These are phyloP conservation scores for Lates calcarifer DNA, from an alignment of 2,113 vertebrate genomes.

Conservation along the genomic window DNA sequence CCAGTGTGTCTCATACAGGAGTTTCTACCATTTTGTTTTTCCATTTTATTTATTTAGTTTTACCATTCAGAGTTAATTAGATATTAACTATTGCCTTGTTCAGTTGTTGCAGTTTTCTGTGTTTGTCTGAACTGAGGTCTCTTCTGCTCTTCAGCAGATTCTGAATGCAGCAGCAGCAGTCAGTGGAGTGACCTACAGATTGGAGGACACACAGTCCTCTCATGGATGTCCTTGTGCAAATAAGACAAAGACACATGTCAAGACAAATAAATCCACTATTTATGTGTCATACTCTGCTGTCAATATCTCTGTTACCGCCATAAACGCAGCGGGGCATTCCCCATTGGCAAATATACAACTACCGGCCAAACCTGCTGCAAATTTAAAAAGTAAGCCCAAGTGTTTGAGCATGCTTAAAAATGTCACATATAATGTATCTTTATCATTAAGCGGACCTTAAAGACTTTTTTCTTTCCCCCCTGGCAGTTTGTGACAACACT, in stretches of 20 bases:
- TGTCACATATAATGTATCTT: neutral
- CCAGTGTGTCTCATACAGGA: neutral
- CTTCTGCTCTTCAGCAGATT: conserved; percentile 54
- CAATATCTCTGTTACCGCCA: conserved; percentile 65
- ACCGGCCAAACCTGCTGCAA: conserved; percentile 4
- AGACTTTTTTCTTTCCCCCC: neutral
- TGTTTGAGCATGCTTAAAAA: neutral
- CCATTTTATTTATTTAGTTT: neutral
- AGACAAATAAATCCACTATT: neutral
- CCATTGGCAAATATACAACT: conserved; percentile 41
- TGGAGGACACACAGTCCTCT: conserved; percentile 38
- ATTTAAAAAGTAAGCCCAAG: conserved; percentile 62
- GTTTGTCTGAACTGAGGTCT: conserved; percentile 10
- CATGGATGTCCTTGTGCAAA: conserved; percentile 50
- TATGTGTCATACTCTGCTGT: conserved; percentile 60
- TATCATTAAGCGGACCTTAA: neutral
- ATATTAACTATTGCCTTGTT: neutral
- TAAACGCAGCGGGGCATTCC: conserved; percentile 67
- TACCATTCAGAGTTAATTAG: too few relatives aligned
- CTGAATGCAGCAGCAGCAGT: conserved; percentile 42
- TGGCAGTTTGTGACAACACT: conserved; percentile 67
- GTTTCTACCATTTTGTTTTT: neutral
- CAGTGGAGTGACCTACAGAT: conserved; percentile 33
- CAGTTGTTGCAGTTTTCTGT: neutral
- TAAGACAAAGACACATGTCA: neutral